Conservation (phyloP, 2,113 vertebrate genomes). For the Sporophila hypoxantha region DNA sequence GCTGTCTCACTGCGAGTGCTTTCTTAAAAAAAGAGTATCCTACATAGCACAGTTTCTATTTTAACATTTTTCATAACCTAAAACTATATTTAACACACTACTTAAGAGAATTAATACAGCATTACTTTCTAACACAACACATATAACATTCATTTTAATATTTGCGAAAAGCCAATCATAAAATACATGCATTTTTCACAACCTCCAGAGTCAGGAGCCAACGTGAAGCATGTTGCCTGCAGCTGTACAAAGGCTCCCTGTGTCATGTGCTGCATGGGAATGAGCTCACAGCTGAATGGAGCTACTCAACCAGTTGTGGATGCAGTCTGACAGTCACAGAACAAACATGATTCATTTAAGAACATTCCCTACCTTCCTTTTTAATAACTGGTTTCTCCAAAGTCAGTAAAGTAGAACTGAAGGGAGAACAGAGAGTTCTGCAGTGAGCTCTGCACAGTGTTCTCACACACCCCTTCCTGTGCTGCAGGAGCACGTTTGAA, state of each 20-base stretch:
- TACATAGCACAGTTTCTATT: no score
- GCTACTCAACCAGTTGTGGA: slow-evolving; percentile 31
- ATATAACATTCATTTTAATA: no score
- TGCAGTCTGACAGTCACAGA: slow-evolving; percentile 30
- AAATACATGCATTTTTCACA: no score
- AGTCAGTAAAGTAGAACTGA: slow-evolving; percentile 31
- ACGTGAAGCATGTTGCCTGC: background rate
- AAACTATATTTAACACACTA: no score
- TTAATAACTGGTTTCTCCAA: slow-evolving; percentile 34
- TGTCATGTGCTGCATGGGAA: slow-evolving; percentile 3
- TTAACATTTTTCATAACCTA: no score
- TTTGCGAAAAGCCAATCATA: no score
- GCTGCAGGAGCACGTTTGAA: background rate
- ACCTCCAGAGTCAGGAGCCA: background rate
- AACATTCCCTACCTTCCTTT: slow-evolving; percentile 35
- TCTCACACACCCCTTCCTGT: background rate
- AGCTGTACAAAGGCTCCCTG: slow-evolving; percentile 12
- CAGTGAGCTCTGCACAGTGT: background rate
- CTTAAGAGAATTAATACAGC: no score
- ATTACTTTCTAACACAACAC: no score
- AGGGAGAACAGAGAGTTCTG: background rate
- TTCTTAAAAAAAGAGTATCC: no score
- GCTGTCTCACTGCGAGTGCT: no score
- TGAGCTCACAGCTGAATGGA: slow-evolving; percentile 17
- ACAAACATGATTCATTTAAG: slow-evolving; percentile 44